Conservation (phyloP, 53 echinoderm and acorn worm genomes). For the Pentamera pediparva region DNA sequence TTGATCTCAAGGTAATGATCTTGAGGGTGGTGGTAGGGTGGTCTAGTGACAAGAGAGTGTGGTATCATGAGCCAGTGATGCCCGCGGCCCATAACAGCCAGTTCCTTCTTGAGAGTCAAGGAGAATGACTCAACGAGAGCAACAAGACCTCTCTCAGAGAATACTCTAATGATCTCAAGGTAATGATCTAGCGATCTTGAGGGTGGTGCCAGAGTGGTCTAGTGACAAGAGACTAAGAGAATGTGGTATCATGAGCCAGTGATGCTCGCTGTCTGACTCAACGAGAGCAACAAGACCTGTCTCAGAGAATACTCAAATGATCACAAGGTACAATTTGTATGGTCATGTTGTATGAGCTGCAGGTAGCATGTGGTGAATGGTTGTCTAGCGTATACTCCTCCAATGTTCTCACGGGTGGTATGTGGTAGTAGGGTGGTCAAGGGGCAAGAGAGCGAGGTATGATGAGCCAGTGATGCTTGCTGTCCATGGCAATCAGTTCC, state of each 20-base stretch:
- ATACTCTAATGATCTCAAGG: slow-evolving; percentile 76
- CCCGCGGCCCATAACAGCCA: slow-evolving; percentile 91
- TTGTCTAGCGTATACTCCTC: slow-evolving; percentile 62
- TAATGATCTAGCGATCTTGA: too few species aligned
- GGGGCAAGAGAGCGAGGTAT: too few species aligned
- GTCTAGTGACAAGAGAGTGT: too few species aligned
- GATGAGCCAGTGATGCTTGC: slow-evolving; percentile 95
- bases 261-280: slow-evolving; percentile 90
- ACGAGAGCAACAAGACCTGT: slow-evolving; percentile 64
- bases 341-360: too few species aligned
- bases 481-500: slow-evolving; percentile 89
- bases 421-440: too few species aligned
- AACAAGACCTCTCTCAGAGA: slow-evolving; percentile 67
- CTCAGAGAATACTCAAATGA: slow-evolving; percentile 74
- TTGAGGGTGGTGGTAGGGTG: too few species aligned
- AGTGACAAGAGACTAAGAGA: too few species aligned
- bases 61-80: slow-evolving; percentile 85
- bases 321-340: slow-evolving; percentile 80
- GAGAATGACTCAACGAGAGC: slow-evolving; percentile 80
- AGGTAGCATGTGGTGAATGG: too few species aligned
- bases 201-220: too few species aligned
- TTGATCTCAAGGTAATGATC: slow-evolving; percentile 64
- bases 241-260: slow-evolving; percentile 73
- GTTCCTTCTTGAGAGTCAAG: slow-evolving; percentile 88
- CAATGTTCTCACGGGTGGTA: slow-evolving; percentile 74